phyloP scores from a whole-genome alignment of 2,888 invertebrate species.

The Nephrotoma flavescens region DNA sequence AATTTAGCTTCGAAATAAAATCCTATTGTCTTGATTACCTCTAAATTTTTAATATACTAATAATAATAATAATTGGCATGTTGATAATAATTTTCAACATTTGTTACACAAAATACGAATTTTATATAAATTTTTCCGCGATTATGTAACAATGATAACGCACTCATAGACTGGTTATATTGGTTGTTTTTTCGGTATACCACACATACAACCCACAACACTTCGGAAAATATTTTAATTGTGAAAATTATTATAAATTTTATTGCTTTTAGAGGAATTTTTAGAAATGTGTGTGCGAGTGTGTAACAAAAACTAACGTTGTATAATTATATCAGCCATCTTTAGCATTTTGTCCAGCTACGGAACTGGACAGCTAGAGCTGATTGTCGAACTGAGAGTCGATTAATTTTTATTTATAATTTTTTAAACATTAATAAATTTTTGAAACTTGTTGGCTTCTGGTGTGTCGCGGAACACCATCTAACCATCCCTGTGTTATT shows the following conservation, averaged over 20 bases:
- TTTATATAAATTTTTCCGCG: neutral
- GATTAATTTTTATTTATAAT: too few relatives aligned
- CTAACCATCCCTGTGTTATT: neutral
- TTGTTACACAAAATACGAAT: neutral
- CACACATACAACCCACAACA: neutral
- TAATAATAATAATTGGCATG: neutral
- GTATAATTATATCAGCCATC: neutral
- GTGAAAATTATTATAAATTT: neutral
- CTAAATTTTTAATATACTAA: neutral
- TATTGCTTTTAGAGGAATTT: neutral
- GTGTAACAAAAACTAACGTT: neutral
- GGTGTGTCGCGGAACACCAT: neutral
- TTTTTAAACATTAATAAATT: too few relatives aligned
- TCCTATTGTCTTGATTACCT: neutral
- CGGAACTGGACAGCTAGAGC: too few relatives aligned
- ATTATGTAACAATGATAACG: neutral
- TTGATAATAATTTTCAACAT: neutral
- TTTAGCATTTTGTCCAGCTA: neutral
- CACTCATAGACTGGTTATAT: neutral
- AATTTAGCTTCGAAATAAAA: neutral
- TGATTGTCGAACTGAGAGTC: too few relatives aligned
- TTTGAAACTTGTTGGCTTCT: too few relatives aligned
- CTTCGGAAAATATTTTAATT: neutral
- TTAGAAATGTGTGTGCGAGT: neutral
- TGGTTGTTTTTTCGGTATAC: neutral